A percentile compares a stretch with the other conserved stretches of the same genome.
Conservation (phyloP, 92 coral and sea anemone species). For the Porites rus region DNA sequence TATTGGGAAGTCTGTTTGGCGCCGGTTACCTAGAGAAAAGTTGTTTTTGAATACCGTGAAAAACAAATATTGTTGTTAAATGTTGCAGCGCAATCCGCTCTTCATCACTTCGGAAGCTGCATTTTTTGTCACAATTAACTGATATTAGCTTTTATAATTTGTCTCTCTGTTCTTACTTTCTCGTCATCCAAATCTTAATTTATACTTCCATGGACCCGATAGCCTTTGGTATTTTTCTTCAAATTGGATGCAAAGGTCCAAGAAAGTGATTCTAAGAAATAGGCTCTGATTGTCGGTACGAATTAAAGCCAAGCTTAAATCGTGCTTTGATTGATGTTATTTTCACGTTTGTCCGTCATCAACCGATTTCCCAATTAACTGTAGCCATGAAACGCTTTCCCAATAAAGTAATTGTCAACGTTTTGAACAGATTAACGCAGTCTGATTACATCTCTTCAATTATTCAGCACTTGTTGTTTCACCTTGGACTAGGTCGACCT, state of each 20-base stretch:
- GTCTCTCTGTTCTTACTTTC: neutral
- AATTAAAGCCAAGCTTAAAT: neutral
- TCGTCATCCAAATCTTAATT: neutral
- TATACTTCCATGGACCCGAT: neutral
- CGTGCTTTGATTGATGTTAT: neutral
- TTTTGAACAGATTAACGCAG: conserved; percentile 21
- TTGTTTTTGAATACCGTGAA: neutral
- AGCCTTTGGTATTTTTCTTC: neutral
- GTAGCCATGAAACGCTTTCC: neutral
- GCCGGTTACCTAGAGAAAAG: neutral
- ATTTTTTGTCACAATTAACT: neutral
- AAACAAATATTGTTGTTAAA: neutral
- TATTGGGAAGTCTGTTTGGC: neutral
- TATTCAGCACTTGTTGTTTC: neutral
- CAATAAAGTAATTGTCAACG: conserved; percentile 13
- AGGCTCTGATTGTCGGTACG: neutral
- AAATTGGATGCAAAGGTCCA: neutral
- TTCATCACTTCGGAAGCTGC: neutral
- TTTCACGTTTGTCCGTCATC: neutral
- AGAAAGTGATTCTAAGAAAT: neutral
- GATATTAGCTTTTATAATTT: neutral
- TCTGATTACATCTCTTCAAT: conserved; percentile 18
- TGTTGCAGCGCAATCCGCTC: neutral
- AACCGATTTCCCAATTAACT: neutral
- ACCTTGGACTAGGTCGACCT: conserved; percentile 5